These are phyloP conservation scores for Odocoileus virginianus DNA, from an alignment of 2,113 vertebrate species.

Conservation along the genomic window DNA sequence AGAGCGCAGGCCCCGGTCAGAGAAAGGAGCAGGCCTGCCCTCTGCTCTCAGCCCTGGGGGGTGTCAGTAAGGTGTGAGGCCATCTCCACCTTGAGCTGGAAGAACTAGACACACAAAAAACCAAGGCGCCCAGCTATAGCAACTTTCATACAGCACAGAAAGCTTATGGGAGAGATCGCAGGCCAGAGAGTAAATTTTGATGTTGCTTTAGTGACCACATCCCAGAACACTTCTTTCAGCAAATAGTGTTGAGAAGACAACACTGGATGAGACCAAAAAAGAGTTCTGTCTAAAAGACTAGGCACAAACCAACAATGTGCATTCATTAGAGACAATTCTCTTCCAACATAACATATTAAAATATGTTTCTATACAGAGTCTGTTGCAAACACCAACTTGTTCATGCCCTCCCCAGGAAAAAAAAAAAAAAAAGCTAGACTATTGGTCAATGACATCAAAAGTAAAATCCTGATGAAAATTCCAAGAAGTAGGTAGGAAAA, in stretches of 20 bases:
- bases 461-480: background rate
- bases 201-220: background rate
- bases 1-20: background rate
- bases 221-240: background rate
- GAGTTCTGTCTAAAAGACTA: background rate
- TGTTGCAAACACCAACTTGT: background rate
- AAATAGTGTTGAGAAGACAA: background rate
- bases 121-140: background rate
- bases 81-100: background rate
- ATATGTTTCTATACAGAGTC: background rate
- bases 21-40: constrained; percentile 16
- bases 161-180: background rate
- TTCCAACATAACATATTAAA: background rate
- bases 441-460: background rate
- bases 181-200: background rate
- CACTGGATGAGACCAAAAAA: background rate
- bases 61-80: background rate
- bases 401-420: background rate
- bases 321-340: background rate
- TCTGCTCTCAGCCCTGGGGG: constrained; percentile 16
- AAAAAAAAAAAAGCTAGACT: background rate
- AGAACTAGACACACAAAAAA: background rate
- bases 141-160: background rate
- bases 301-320: background rate
- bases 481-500: background rate